These are phyloP conservation scores for Halcyon senegalensis DNA, from an alignment of 2,113 vertebrate genomes.

Conservation along the genomic window DNA sequence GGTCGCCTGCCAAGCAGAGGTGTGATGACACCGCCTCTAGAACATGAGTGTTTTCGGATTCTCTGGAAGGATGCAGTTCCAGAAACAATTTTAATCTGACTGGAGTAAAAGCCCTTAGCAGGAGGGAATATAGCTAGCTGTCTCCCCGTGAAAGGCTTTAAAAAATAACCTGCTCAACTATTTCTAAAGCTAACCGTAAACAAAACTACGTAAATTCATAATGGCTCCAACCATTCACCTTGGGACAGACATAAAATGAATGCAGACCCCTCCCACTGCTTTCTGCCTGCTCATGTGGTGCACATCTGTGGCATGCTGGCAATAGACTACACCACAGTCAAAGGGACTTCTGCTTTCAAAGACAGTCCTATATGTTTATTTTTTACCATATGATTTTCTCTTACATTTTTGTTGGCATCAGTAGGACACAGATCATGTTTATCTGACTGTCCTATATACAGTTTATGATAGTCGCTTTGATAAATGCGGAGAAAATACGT, in stretches of 20 bases:
- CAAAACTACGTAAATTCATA: slow-evolving; percentile 5
- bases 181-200: slow-evolving; percentile 7
- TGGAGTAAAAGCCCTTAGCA: not conserved
- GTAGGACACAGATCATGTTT: not conserved
- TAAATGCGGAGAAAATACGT: not conserved
- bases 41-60: not conserved
- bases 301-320: slow-evolving; percentile 57
- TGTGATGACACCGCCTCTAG: not conserved
- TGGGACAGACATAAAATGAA: slow-evolving; percentile 49
- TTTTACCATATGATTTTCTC: not conserved
- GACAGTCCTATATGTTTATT: not conserved
- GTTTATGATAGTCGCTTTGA: not conserved
- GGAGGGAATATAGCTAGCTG: not conserved
- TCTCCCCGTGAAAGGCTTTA: not conserved
- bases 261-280: slow-evolving; percentile 12
- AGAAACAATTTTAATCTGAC: not conserved
- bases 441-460: not conserved
- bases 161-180: slow-evolving; percentile 10
- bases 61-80: not conserved
- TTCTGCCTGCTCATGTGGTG: slow-evolving; percentile 70
- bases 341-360: slow-evolving; percentile 49
- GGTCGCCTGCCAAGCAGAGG: slow-evolving; percentile 27
- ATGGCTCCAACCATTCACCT: slow-evolving; percentile 38
- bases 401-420: not conserved
- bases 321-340: not conserved